Evolutionary conservation across 1,140 invertebrate species (phyloP).

Genomic region (Ptiloglossa arizonensis): DNA sequence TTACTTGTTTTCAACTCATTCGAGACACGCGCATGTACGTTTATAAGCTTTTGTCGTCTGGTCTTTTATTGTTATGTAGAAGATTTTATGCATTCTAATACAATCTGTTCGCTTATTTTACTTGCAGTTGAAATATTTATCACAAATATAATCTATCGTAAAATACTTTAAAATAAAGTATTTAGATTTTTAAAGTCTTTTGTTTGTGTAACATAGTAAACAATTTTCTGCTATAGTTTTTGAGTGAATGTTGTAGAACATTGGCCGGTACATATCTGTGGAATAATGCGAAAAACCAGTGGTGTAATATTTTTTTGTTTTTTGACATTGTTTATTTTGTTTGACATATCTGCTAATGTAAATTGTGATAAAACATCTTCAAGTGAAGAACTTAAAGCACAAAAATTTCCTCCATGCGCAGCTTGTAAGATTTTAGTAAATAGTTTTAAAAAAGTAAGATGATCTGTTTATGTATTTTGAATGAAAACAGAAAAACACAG

Average conservation of each 20-base stretch:
- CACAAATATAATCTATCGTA: slow-evolving; percentile 2
- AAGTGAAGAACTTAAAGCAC: slow-evolving; percentile 73
- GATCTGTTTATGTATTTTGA: slow-evolving; percentile 1
- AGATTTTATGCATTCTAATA: neutral
- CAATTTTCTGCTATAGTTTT: slow-evolving; percentile 2
- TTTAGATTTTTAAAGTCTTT: neutral
- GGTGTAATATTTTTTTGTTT: slow-evolving; percentile 35
- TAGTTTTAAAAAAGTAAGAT: slow-evolving; percentile 89
- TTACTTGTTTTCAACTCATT: neutral
- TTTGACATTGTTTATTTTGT: slow-evolving; percentile 45
- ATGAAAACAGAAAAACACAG: neutral
- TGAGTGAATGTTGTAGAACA: neutral
- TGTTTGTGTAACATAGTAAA: neutral
- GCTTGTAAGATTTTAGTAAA: slow-evolving; percentile 90
- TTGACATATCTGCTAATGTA: slow-evolving; percentile 28
- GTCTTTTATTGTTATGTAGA: neutral
- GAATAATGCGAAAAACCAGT: slow-evolving; percentile 55
- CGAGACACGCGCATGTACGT: slow-evolving; percentile 13
- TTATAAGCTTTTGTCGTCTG: slow-evolving; percentile 33
- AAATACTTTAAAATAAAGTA: slow-evolving; percentile 2
- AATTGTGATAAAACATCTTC: slow-evolving; percentile 55
- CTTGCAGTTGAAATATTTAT: slow-evolving; percentile 23
- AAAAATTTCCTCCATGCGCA: slow-evolving; percentile 87
- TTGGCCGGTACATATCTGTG: slow-evolving; percentile 31
- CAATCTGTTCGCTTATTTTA: neutral